Evolutionary conservation across 2,797 vertebrate genomes (phyloP).

Genomic region (Schizopygopsis pylzovi): DNA sequence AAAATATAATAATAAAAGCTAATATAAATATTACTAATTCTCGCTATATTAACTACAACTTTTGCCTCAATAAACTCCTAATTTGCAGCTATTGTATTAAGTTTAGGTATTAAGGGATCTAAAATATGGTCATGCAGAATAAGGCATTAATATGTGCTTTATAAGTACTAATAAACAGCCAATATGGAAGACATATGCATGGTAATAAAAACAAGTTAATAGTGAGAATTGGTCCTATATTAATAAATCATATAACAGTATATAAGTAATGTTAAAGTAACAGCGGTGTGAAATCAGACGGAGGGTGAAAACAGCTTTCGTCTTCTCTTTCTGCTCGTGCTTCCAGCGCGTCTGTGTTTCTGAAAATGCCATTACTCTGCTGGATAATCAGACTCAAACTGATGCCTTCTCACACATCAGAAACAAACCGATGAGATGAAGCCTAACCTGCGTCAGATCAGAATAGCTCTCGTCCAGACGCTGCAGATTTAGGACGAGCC

Average conservation of each 20-base stretch:
- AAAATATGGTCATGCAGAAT: too few species aligned
- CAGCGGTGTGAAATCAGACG: neutral
- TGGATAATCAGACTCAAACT: constrained; percentile 10
- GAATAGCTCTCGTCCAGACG: neutral
- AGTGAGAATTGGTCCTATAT: neutral
- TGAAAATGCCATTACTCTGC: constrained; percentile 38
- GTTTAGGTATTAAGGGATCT: too few species aligned
- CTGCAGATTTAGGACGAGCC: constrained; percentile 21
- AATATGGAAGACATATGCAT: too few species aligned
- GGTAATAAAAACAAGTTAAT: too few species aligned
- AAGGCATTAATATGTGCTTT: too few species aligned
- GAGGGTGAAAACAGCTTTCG: neutral
- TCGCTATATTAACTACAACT: too few species aligned
- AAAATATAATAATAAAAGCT: neutral
- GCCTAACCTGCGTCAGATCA: constrained; percentile 22
- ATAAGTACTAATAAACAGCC: too few species aligned
- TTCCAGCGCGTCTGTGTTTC: neutral
- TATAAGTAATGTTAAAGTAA: neutral
- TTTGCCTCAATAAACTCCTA: too few species aligned
- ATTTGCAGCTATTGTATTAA: too few species aligned
- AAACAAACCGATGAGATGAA: constrained; percentile 6
- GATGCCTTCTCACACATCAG: constrained; percentile 17
- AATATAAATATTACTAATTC: too few species aligned
- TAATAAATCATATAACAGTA: neutral
- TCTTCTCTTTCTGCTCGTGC: constrained; percentile 29